Evolutionary conservation across 1,140 invertebrate genomes (phyloP).

Genomic region (Ctenoplectra terminalis): DNA sequence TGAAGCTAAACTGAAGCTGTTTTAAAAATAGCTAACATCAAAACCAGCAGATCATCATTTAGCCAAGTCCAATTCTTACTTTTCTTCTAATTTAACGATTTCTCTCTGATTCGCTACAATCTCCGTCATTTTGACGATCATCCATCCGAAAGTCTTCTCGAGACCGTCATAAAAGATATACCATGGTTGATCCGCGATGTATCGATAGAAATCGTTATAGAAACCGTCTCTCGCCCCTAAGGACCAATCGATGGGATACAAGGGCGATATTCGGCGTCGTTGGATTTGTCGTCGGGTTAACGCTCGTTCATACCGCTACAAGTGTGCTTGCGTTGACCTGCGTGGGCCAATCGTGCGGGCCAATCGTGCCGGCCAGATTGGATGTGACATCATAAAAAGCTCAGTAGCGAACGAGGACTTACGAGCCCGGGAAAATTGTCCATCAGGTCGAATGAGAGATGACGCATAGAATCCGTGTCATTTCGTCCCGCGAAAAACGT

Average conservation of each 20-base stretch:
- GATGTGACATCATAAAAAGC: slow-evolving; percentile 68
- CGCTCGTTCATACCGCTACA: slow-evolving; percentile 42
- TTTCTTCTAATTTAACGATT: not conserved
- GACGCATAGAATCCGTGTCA: slow-evolving; percentile 39
- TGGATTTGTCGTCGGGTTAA: slow-evolving; percentile 46
- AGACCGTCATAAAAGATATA: not conserved
- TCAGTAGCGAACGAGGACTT: slow-evolving; percentile 55
- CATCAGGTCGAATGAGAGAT: slow-evolving; percentile 58
- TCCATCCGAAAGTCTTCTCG: not conserved
- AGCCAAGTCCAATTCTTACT: too few species aligned
- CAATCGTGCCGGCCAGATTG: slow-evolving; percentile 58
- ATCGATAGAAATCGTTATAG: not conserved
- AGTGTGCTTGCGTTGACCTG: not conserved
- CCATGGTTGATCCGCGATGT: not conserved
- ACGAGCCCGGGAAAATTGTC: slow-evolving; percentile 55
- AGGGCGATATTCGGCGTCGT: not conserved
- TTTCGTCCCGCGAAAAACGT: slow-evolving; percentile 41
- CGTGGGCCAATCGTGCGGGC: slow-evolving; percentile 54
- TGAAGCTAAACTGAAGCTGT: too few species aligned
- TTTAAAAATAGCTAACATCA: too few species aligned
- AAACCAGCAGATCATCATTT: too few species aligned
- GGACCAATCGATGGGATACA: not conserved
- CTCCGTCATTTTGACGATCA: not conserved
- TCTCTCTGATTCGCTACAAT: not conserved
- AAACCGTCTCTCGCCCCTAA: not conserved